Conservation (phyloP, 2,888 invertebrate species). For the Neuroscelio doddi region DNA sequence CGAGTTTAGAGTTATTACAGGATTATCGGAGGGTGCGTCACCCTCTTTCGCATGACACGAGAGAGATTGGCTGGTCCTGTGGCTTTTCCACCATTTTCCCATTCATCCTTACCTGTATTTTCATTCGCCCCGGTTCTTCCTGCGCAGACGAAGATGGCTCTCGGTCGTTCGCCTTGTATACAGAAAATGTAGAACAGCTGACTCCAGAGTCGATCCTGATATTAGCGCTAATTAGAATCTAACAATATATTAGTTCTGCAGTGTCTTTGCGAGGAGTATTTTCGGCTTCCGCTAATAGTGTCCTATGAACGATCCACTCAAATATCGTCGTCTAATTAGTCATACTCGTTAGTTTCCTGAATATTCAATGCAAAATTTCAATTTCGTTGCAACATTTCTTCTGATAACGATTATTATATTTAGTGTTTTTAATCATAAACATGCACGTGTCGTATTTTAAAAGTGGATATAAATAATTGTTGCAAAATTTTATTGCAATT, state of each 20-base stretch:
- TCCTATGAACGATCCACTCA: constrained; percentile 48
- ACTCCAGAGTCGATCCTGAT: constrained; percentile 21
- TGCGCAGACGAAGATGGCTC: constrained; percentile 15
- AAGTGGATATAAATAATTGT: too few species aligned
- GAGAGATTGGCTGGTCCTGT: constrained; percentile 7
- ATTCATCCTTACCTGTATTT: constrained; percentile 25
- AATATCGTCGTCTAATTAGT: constrained; percentile 68
- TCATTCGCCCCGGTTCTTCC: neutral
- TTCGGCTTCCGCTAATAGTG: constrained; percentile 33
- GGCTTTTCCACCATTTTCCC: constrained; percentile 23
- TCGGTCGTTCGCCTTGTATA: constrained; percentile 5
- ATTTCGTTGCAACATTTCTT: too few species aligned
- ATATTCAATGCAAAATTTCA: too few species aligned
- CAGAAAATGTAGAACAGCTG: constrained; percentile 14
- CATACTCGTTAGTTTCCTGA: constrained; percentile 62
- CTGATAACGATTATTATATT: too few species aligned
- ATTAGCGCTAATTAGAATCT: constrained; percentile 38
- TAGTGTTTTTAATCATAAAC: too few species aligned
- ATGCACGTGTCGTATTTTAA: too few species aligned
- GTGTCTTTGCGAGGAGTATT: constrained; percentile 32
- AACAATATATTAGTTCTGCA: constrained; percentile 40
- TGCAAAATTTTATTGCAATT: too few species aligned
- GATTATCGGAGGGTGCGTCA: constrained; percentile 22
- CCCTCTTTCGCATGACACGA: constrained; percentile 6
- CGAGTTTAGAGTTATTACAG: constrained; percentile 37